A percentile compares a stretch with the other conserved stretches of the same genome.
phyloP scores from a whole-genome alignment of 2,113 vertebrate genomes.

The Pelecanoides urinatrix region DNA sequence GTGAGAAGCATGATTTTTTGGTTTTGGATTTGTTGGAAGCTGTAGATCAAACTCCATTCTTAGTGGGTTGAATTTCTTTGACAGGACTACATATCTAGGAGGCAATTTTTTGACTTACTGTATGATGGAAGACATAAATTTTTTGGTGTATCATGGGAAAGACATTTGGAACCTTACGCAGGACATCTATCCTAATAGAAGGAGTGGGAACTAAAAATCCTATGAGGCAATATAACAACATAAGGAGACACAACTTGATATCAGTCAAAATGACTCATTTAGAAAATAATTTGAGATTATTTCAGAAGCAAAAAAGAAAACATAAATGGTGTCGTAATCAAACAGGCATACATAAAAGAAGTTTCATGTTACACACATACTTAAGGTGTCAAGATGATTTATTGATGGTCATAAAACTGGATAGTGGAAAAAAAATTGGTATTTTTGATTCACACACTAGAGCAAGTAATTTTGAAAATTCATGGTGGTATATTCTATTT shows the following conservation, averaged over 20 bases:
- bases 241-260: neutral
- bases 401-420: neutral
- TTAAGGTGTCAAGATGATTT: neutral
- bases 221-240: neutral
- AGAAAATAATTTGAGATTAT: neutral
- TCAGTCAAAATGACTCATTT: neutral
- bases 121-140: neutral
- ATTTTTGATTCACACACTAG: neutral
- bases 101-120: neutral
- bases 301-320: neutral
- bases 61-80: neutral
- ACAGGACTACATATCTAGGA: neutral
- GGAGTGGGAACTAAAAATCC: neutral
- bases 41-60: neutral
- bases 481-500: neutral
- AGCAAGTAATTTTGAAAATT: neutral
- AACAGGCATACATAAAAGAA: neutral
- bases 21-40: neutral
- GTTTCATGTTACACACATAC: neutral
- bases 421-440: neutral
- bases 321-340: neutral
- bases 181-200: neutral
- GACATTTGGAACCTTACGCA: neutral
- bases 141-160: neutral
- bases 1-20: neutral